Percentiles rank a stretch among this genome's conserved stretches.
These are phyloP conservation scores for Hozukius guyotensis DNA, from an alignment of 2,797 vertebrate genomes.

Conservation along the genomic window DNA sequence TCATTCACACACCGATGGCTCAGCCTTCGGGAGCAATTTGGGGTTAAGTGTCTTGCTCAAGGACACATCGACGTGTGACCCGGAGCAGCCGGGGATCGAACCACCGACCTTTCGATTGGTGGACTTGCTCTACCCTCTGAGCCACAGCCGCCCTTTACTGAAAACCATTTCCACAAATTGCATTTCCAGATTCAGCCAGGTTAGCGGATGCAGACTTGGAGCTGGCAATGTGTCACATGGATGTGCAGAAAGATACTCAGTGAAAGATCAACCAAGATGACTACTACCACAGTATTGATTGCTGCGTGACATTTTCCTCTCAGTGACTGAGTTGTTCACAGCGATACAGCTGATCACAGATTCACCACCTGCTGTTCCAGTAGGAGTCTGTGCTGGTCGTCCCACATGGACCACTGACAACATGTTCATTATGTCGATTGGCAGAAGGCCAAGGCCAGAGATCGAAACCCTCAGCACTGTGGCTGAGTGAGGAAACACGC, in stretches of 20 bases:
- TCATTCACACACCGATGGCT: too few species aligned
- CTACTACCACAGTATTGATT: slow-evolving; percentile 11
- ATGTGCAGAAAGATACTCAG: neutral
- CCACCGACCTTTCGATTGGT: too few species aligned
- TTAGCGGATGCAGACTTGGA: neutral
- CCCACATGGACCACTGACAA: slow-evolving; percentile 35
- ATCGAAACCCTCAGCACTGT: slow-evolving; percentile 52
- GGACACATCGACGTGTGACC: too few species aligned
- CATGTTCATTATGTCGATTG: slow-evolving; percentile 59
- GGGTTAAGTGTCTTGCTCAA: too few species aligned
- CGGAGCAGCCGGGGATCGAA: too few species aligned
- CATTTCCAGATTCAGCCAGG: neutral
- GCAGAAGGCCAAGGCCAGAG: slow-evolving; percentile 46
- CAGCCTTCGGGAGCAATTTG: too few species aligned
- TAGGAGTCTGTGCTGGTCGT: slow-evolving; percentile 29
- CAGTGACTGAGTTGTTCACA: neutral
- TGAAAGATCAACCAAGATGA: neutral
- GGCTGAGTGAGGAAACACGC: slow-evolving; percentile 35
- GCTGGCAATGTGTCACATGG: neutral
- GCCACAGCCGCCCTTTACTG: too few species aligned
- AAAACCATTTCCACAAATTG: neutral
- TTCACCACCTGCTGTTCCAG: slow-evolving; percentile 42
- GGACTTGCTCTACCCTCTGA: too few species aligned
- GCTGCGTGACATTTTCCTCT: slow-evolving; percentile 35
- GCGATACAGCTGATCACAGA: slow-evolving; percentile 29